These are phyloP conservation scores for Brachyistius frenatus DNA, from an alignment of 2,113 vertebrate species.

Conservation along the genomic window DNA sequence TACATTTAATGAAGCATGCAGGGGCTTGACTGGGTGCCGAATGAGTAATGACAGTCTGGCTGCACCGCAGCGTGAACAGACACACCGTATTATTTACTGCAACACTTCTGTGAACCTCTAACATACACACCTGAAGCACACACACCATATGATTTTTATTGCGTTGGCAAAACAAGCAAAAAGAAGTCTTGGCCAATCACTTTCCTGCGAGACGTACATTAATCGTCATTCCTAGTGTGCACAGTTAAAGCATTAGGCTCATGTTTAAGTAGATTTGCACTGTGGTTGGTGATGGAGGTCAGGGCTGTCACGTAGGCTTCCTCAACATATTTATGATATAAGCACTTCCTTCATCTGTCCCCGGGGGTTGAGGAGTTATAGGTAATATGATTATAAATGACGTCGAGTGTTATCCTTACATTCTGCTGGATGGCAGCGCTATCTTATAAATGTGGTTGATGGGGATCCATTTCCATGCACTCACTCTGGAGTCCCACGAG, in stretches of 20 bases:
- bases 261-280: slow-evolving; percentile 53
- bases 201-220: slow-evolving; percentile 6
- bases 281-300: slow-evolving; percentile 54
- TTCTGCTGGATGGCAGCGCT: slow-evolving; percentile 71
- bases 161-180: slow-evolving; percentile 46
- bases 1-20: slow-evolving; percentile 50
- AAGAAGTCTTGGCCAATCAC: slow-evolving; percentile 3
- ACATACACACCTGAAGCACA: slow-evolving; percentile 53
- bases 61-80: slow-evolving; percentile 33
- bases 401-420: slow-evolving; percentile 67
- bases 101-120: slow-evolving; percentile 30
- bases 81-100: slow-evolving; percentile 53
- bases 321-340: slow-evolving; percentile 65
- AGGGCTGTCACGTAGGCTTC: slow-evolving; percentile 56
- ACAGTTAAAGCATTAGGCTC: slow-evolving; percentile 44
- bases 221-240: slow-evolving; percentile 31
- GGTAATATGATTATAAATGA: slow-evolving; percentile 70
- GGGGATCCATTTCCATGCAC: slow-evolving; percentile 68
- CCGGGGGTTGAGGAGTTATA: slow-evolving; percentile 49
- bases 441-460: slow-evolving; percentile 69
- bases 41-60: slow-evolving; percentile 60
- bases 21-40: slow-evolving; percentile 46
- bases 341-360: slow-evolving; percentile 52
- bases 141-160: slow-evolving; percentile 44
- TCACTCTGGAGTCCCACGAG: slow-evolving; percentile 60